Percentiles rank a stretch among this genome's conserved stretches.
These are phyloP conservation scores for Drosophila limbata DNA, from an alignment of 2,888 invertebrate genomes.

Conservation along the genomic window DNA sequence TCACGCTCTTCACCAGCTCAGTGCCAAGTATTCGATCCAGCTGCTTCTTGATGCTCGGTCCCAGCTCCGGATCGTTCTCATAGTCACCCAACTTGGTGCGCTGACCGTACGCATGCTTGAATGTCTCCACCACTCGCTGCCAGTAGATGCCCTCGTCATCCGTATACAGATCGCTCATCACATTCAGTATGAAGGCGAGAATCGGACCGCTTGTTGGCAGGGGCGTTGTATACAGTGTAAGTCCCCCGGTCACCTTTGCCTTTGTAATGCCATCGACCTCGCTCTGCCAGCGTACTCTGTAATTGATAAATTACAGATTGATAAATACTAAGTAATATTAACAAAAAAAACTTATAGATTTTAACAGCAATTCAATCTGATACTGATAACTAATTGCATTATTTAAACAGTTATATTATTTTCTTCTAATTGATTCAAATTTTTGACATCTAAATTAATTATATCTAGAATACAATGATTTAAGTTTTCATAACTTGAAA, in stretches of 20 bases:
- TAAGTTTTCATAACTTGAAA: too few relatives aligned
- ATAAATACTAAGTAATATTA: neutral
- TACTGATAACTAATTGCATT: neutral
- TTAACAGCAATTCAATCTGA: neutral
- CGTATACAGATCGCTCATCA: conserved; percentile 87
- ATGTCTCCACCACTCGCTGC: conserved; percentile 94
- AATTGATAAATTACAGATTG: neutral
- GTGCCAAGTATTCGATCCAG: conserved; percentile 88
- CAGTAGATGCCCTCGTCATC: conserved; percentile 84
- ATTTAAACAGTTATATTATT: neutral
- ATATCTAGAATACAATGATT: too few relatives aligned
- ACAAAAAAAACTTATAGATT: neutral
- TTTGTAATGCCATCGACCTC: conserved; percentile 83
- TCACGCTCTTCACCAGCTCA: conserved; percentile 87
- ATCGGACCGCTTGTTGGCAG: conserved; percentile 94
- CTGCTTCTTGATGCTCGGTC: conserved; percentile 61
- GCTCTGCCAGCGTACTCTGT: conserved; percentile 87
- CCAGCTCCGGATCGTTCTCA: conserved; percentile 72
- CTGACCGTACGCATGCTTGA: conserved; percentile 96
- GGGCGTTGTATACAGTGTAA: conserved; percentile 91
- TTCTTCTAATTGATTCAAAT: neutral
- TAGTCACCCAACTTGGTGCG: conserved; percentile 93
- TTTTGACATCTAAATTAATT: neutral
- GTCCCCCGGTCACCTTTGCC: conserved; percentile 87
- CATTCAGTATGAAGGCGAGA: conserved; percentile 92